phyloP scores from a whole-genome alignment of 2,797 vertebrate species.

The Corythornis leucogaster region DNA sequence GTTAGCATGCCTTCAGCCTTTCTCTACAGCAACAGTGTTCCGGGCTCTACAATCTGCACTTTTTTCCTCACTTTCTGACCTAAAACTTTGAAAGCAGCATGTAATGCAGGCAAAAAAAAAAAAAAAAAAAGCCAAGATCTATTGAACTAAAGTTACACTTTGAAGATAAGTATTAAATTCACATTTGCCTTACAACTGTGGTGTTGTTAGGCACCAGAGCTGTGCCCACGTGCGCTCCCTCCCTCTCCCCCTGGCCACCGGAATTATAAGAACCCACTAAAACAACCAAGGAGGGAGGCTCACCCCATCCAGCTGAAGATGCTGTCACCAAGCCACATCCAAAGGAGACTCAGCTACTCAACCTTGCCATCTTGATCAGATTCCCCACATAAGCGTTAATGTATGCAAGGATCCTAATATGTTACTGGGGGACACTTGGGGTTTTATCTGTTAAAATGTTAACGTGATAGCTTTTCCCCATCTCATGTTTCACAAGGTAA shows the following conservation, averaged over 20 bases:
- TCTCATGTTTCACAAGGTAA: neutral
- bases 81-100: neutral
- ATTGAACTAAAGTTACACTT: neutral
- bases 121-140: neutral
- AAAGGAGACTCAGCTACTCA: neutral
- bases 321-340: neutral
- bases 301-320: neutral
- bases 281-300: neutral
- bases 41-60: neutral
- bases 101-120: neutral
- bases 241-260: no score
- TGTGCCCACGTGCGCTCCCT: rapidly evolving
- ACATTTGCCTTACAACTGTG: no score
- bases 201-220: neutral
- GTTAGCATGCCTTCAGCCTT: neutral
- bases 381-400: rapidly evolving
- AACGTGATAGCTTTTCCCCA: rapidly evolving
- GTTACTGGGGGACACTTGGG: rapidly evolving
- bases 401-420: neutral
- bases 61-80: neutral
- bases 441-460: neutral
- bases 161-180: neutral
- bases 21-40: neutral
- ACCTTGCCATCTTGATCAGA: neutral
- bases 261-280: neutral